Evolutionary conservation across 2,888 invertebrate genomes (phyloP), one percentile per base, ranked within the genome.

Genomic region (Scaptomyza polygonia): DNA sequence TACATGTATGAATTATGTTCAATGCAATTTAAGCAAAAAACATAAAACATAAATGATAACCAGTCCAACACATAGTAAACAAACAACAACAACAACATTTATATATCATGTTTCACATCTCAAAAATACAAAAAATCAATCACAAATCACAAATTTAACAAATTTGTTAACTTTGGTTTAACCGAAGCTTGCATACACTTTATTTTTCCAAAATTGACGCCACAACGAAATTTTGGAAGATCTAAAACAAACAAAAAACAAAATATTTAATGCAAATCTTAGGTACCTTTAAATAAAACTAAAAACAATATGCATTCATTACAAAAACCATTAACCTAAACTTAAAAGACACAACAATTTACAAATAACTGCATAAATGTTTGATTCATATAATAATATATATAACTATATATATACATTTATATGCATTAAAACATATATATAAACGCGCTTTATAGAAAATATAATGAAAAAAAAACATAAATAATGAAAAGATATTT

Each of bases 31-130:
- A 52, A 65, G 52, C 53, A 32, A 56, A 32, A 56, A 21, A 21
- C 21, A 21, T 21, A 21, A 21, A 30, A 34, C 21, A 47, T 18
- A 16, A 25, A 27, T 32, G 34, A 42, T 45, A 69, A 48, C 36
- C 55, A 39, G 32, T 21, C 59, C 44, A 43, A 57, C 43, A 44
- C 67, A 62, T 16, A 36, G 25, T 25, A 25, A 25, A 44, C 5
- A 21, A 55, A 55, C 32, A 72, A 39, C 40, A 66, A 48, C 11
- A 48, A 67, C 68, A 82, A 82, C 76, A 63, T 58, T 70, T 64
- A 82, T 62, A 81, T 81, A 81, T 81, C 86, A 81, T 83, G 63
- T 83, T 69, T 79, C 77, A 86, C 86, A 81, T 86, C 69, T 86
- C 77, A 75, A 61, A 61, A 40, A 69, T 56, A 27, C 36, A 58